Conservation (phyloP, 37 sponge, comb jelly and placozoan species). For the Geodia barretti region DNA sequence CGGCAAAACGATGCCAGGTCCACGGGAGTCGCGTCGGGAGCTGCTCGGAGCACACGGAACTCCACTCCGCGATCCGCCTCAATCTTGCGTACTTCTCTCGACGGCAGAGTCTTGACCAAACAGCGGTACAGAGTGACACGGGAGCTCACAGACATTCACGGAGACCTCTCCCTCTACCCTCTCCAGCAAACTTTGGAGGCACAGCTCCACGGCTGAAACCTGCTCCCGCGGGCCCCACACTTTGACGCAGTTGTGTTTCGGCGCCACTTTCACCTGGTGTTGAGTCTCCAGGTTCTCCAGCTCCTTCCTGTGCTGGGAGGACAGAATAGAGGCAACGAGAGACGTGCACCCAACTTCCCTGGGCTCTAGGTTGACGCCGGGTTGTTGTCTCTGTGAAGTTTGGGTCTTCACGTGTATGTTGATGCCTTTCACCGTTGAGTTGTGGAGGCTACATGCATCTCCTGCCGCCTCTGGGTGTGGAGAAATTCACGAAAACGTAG, state of each 20-base stretch:
- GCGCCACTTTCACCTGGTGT: background rate
- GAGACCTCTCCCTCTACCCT: background rate
- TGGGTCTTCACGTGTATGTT: background rate
- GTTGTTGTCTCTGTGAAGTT: background rate
- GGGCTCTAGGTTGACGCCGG: background rate
- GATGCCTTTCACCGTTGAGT: background rate
- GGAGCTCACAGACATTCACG: background rate
- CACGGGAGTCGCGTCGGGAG: background rate
- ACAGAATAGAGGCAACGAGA: slow-evolving; percentile 4
- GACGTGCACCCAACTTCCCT: background rate
- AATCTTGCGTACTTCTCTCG: background rate
- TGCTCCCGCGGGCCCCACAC: background rate
- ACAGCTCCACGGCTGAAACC: background rate
- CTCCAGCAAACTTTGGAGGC: background rate
- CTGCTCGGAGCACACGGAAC: background rate
- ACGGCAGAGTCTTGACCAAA: background rate
- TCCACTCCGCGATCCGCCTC: slow-evolving; percentile 3
- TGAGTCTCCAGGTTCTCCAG: background rate
- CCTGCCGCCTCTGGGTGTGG: background rate
- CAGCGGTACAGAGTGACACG: slow-evolving; percentile 7
- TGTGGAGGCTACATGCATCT: background rate
- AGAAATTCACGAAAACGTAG: slow-evolving; percentile 40
- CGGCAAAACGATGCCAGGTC: background rate
- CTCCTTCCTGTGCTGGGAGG: background rate
- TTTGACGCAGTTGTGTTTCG: background rate